Evolutionary conservation across 2,797 vertebrate species (phyloP), one percentile per base, ranked within the genome.

Genomic region (Molossus molossus): DNA sequence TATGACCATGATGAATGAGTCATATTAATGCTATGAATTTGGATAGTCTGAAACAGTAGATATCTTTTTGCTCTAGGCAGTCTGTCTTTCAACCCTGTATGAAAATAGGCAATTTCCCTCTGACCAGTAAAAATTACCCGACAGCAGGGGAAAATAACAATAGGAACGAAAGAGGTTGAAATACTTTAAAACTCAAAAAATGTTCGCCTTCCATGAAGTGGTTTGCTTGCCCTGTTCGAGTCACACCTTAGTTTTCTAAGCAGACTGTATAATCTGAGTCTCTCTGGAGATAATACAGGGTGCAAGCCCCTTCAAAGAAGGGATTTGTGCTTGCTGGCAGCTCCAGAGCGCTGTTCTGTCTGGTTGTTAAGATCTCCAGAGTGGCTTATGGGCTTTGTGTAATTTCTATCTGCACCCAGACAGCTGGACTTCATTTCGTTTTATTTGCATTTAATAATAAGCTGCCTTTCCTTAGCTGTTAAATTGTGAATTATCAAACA

Each of bases 371-470:
- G 94, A 98, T 98, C 96, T 98, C 93, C 92, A 95, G 95, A 97
- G 97, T 97, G 96, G 96, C 96, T 98, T 87, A 76, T 96, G 88
- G 91, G 96, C 85, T 98, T 98, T 98, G 92, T 97, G 91, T 97
- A 97, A 97, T 98, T 98, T 98, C 97, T 97, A 64, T 98, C 98
- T 98, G 96, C 69, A 98, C 96, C 95, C 97, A 98, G 94, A 95
- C 97, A 98, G 97, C 96, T 37, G 87, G 97, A 98, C 96, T 98
- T 98, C 91, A 94, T 98, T 98, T 97, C 92, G 0, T 97, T 97
- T 95, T 97, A 97, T 97, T 97, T 98, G 97, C 97, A 98, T 98
- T 98, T 98, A 98, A 98, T 98, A 98, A 98, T 98, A 98, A 98
- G 97, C 97, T 95, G 29, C 95, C 98, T 98, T 98, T 98, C 97